Percentiles rank a stretch among this genome's conserved stretches.
Evolutionary conservation across 2,797 vertebrate genomes (phyloP).

Genomic region (Melanotaenia parkinsoni): DNA sequence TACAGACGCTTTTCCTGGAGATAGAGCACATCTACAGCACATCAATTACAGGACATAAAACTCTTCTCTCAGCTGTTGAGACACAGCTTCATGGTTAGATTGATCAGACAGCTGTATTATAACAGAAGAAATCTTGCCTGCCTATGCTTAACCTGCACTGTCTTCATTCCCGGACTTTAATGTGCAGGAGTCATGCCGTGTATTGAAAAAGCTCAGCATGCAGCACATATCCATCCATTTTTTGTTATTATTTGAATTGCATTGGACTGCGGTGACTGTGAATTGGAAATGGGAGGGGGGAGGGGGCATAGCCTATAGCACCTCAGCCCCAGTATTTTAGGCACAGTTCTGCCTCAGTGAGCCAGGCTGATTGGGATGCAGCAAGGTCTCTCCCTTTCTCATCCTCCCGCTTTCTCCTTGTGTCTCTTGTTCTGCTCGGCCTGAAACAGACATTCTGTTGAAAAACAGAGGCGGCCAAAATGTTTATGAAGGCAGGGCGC

Average conservation of each 20-base stretch:
- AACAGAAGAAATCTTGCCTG: conserved; percentile 21
- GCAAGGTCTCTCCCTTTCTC: conserved; percentile 62
- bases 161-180: conserved; percentile 50
- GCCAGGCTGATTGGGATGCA: conserved; percentile 83
- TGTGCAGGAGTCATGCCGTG: conserved; percentile 50
- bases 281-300: conserved; percentile 75
- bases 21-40: conserved; percentile 23
- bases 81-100: conserved; percentile 31
- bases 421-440: conserved; percentile 67
- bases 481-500: conserved; percentile 73
- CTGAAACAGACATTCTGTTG: conserved; percentile 81
- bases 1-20: conserved; percentile 2
- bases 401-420: conserved; percentile 57
- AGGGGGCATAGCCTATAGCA: conserved; percentile 58
- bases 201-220: conserved; percentile 71
- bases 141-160: conserved; percentile 45
- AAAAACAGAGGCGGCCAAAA: conserved; percentile 68
- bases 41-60: conserved; percentile 37
- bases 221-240: conserved; percentile 66
- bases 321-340: conserved; percentile 77
- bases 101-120: conserved; percentile 49
- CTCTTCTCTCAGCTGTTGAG: conserved; percentile 15
- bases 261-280: conserved; percentile 69
- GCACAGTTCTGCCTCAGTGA: conserved; percentile 83
- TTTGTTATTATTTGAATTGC: conserved; percentile 82